Base-by-base conservation (phyloP, 1,140 invertebrate genomes). In the Trypoxylus dichotomus region DNA sequence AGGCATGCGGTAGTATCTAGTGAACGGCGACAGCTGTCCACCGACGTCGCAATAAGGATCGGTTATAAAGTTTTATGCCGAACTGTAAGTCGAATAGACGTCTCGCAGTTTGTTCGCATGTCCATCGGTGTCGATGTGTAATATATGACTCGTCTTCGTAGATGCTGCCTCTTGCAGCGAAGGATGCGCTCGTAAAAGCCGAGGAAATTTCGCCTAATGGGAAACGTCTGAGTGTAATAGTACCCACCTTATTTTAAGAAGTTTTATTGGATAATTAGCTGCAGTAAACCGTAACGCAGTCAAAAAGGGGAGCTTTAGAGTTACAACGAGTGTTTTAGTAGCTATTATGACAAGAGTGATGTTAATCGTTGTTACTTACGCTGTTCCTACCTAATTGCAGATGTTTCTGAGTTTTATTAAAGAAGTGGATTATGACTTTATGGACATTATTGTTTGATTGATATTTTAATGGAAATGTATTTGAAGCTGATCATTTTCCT, bases 111-210 rank as follows among this genome's bases (percentile, higher is more conserved):
- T 27, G 60, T 63, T 19, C 60, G 60, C 1, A 63, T 63, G 60
- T 63, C 60, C 60, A 63, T 63, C 60, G 21, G 25, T 63, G 60
- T 63, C 60, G 60, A 63, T 63, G 60, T 63, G 60, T 63, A 63
- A 63, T 63, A 63, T 63, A 63, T 63, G 60, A 27, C 60, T 63
- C 24, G 60, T 10, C 7, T 19, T 63, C 2, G 2, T 21, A 2
- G 58, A 24, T 24, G 19, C 1, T n/a, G 47, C 32, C 15, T 58
- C 19, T 24, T 25, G 60, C 21, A 63, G 19, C 8, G 60, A 25
- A 0, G 60, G 19, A 27, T 63, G 60, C 19, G 1, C 60, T 63
- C 60, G 60, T 63, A 63, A 63, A 63, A 8, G 7, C n/a, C 19
- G 13, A 0, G n/a, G 21, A 63, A 63, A 6, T 63, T 63, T 11